Conservation (phyloP, 2,888 invertebrate genomes). For the Macroteleia sp. region DNA sequence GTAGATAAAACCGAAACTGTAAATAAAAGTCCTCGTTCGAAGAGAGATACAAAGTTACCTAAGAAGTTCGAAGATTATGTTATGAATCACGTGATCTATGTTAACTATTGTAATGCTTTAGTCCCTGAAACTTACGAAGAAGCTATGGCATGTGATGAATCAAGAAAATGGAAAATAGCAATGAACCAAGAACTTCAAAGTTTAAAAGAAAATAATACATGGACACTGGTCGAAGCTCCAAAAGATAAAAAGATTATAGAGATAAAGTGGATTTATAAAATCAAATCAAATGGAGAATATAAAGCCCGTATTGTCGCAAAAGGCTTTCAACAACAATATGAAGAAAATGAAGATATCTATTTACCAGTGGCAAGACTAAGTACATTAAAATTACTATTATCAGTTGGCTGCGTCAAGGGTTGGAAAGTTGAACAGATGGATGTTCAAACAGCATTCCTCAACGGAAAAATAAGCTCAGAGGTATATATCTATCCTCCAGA, state of each 20-base stretch:
- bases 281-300: background rate
- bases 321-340: conserved; percentile 8
- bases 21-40: background rate
- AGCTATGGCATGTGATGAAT: too few species aligned
- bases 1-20: background rate
- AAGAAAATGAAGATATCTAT: background rate
- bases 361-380: background rate
- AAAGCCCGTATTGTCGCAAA: conserved; percentile 2
- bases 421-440: conserved; percentile 19
- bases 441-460: conserved; percentile 10
- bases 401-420: background rate
- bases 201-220: too few species aligned
- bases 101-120: too few species aligned
- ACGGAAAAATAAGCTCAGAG: conserved; percentile 1
- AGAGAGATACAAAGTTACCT: background rate
- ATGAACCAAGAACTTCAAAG: too few species aligned
- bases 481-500: conserved; percentile 1
- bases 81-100: too few species aligned
- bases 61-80: too few species aligned
- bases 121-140: too few species aligned
- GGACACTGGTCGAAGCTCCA: too few species aligned
- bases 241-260: too few species aligned
- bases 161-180: background rate
- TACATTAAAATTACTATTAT: conserved; percentile 4
- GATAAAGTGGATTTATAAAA: conserved; percentile 1